Base-by-base conservation (phyloP, 2,113 vertebrate species). In the Leptobrachium ailaonicum region DNA sequence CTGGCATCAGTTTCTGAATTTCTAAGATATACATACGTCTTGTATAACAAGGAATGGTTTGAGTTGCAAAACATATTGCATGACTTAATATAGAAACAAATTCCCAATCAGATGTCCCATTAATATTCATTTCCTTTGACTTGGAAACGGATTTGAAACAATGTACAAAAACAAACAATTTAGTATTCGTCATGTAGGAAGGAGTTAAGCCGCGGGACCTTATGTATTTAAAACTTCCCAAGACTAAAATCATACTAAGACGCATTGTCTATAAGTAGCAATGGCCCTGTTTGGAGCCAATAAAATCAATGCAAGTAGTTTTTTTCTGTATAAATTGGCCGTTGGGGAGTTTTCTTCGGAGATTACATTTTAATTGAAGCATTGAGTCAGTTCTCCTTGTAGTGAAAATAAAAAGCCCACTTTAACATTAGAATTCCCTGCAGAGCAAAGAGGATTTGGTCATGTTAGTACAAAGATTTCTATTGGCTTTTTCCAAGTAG, bases 281-380 rank as follows among this genome's bases (percentile, higher is more conserved):
- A 77, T 85, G 85, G 71, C 82, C 68, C 53, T 82, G 45, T 84
- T 82, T 86, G 83, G 81, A 84, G 84, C 82, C 85, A 90, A 80
- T 87, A 86, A 88, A 90, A 84, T 83, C 80, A 70, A 14, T 80
- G 71, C 45, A 87, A 86, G 20, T 85, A 76, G 87, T 89, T 89
- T 90, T 87, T 73, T 85, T 53, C 54, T 13, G 41, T 10, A 87
- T 83, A 87, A 90, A 86, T 82, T 86, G 69, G 83, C 75, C 86
- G 70, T 84, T 78, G 50, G 86, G 85, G 84, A 86, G n/a, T 88
- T 88, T 91, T 87, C 79, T 82, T 89, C 88, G 83, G 81, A 88
- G 82, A 86, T 88, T 90, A 76, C 73, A 77, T 87, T 91, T 90
- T 90, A 91, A 89, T 87, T 88, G 86, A 90, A 89, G 84, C 43